A percentile compares a stretch with the other conserved stretches of the same genome.
phyloP scores from a whole-genome alignment of 1,140 invertebrate genomes.

The Drosophila miranda region DNA sequence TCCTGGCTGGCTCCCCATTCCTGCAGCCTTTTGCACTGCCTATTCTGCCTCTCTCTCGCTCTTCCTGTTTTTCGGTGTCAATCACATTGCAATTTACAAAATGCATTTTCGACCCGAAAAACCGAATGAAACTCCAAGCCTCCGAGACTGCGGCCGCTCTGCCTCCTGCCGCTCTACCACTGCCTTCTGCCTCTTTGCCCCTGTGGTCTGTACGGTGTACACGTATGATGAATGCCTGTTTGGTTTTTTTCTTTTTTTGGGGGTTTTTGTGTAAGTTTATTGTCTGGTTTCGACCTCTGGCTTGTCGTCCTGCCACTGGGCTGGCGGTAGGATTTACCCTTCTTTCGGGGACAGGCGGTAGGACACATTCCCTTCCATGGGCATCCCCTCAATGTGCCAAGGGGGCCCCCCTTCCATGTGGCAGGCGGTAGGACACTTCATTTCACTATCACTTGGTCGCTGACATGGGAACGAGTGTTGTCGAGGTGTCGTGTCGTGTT shows the following conservation, averaged over 20 bases:
- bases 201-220: constrained; percentile 24
- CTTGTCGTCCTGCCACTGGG: too few species aligned
- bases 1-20: background rate
- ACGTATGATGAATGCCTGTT: constrained; percentile 59
- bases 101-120: constrained; percentile 64
- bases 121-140: constrained; percentile 13
- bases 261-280: constrained; percentile 58
- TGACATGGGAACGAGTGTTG: constrained; percentile 61
- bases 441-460: constrained; percentile 69
- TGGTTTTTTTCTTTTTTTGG: background rate
- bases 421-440: constrained; percentile 42
- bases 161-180: background rate
- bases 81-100: constrained; percentile 77
- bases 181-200: background rate
- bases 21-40: background rate
- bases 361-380: background rate
- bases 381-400: too few species aligned
- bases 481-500: constrained; percentile 57
- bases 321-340: too few species aligned
- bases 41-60: constrained; percentile 1
- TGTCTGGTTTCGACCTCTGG: constrained; percentile 23
- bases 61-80: constrained; percentile 56
- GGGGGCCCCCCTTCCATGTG: background rate
- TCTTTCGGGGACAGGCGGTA: background rate
- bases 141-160: constrained; percentile 2